These are phyloP conservation scores for Emberiza fucata DNA, from an alignment of 2,113 vertebrate species.

Conservation along the genomic window DNA sequence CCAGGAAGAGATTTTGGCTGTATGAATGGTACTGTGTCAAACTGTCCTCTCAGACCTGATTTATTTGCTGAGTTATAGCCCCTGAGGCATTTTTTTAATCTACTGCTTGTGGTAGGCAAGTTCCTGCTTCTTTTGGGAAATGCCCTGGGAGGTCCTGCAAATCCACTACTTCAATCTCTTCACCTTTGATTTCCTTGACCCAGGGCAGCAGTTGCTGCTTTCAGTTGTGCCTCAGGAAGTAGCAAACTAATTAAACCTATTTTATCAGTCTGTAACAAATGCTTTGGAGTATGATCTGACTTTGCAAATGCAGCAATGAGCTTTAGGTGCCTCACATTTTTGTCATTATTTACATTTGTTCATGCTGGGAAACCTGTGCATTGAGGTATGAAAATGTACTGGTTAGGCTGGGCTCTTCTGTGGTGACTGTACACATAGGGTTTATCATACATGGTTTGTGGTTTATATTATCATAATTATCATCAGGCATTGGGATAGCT, in stretches of 20 bases:
- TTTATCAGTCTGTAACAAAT: neutral
- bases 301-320: neutral
- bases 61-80: neutral
- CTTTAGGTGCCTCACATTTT: neutral
- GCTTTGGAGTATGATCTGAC: neutral
- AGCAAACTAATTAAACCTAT: neutral
- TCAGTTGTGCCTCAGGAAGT: neutral
- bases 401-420: neutral
- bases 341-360: neutral
- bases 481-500: neutral
- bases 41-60: neutral
- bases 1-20: neutral
- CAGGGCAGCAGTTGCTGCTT: neutral
- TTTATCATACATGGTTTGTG: neutral
- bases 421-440: neutral
- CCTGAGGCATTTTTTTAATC: rapidly evolving
- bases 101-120: neutral
- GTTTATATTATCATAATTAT: neutral
- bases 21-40: neutral
- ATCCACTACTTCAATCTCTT: neutral
- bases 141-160: neutral
- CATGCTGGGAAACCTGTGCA: neutral
- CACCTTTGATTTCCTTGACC: neutral
- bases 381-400: neutral
- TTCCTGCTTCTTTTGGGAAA: neutral